phyloP scores from a whole-genome alignment of 1,140 invertebrate species.

The Acyrthosiphon pisum region DNA sequence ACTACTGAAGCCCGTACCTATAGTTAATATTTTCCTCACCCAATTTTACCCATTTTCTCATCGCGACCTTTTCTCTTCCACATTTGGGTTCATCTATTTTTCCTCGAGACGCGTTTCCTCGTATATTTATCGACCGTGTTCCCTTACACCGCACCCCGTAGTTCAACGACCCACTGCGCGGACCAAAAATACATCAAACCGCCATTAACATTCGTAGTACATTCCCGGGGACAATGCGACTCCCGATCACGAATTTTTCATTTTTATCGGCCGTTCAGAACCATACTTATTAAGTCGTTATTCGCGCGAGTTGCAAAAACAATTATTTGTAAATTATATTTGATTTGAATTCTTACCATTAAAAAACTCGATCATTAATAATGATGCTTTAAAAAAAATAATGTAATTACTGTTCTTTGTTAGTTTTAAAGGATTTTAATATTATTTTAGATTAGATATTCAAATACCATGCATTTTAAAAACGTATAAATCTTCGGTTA shows the following conservation, averaged over 20 bases:
- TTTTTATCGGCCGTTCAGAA: background rate
- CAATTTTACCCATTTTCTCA: background rate
- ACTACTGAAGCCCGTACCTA: background rate
- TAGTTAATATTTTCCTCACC: background rate
- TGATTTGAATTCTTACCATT: background rate
- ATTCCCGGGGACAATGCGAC: background rate
- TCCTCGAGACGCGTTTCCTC: conserved; percentile 32
- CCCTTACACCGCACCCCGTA: background rate
- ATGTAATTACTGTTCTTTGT: background rate
- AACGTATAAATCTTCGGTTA: background rate
- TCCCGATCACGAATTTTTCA: conserved; percentile 1
- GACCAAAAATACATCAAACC: conserved; percentile 53
- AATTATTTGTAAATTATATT: background rate
- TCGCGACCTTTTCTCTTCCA: background rate
- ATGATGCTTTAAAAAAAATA: background rate
- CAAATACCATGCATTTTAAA: background rate
- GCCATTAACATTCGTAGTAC: conserved; percentile 51
- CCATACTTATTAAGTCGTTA: background rate
- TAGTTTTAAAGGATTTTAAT: background rate
- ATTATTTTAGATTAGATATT: background rate
- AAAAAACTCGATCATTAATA: background rate
- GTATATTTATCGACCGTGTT: conserved; percentile 31
- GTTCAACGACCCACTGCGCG: conserved; percentile 29
- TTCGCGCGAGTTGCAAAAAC: background rate
- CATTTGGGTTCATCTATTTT: conserved; percentile 18